Evolutionary conservation across 2,113 vertebrate genomes (phyloP).

Genomic region (Dryoscopus gambensis): DNA sequence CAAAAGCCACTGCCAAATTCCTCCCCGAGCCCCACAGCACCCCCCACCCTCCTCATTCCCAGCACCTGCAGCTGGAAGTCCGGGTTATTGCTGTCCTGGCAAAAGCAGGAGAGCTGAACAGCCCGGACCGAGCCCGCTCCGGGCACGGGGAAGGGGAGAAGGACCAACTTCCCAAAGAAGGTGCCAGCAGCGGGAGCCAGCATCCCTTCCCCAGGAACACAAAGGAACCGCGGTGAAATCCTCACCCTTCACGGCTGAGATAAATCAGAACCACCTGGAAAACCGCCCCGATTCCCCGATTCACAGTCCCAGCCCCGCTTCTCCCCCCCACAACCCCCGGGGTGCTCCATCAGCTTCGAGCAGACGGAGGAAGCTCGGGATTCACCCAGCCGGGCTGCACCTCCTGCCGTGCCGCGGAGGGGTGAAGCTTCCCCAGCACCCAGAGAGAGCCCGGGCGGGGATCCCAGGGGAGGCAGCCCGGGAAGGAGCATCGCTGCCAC

Average conservation of each 20-base stretch:
- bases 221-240: neutral
- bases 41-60: rapidly evolving
- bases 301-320: neutral
- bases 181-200: rapidly evolving
- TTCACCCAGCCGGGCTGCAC: neutral
- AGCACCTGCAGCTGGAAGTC: neutral
- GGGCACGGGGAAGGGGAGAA: neutral
- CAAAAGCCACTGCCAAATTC: neutral
- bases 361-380: neutral
- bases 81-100: rapidly evolving
- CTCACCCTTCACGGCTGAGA: neutral
- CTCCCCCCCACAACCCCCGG: neutral
- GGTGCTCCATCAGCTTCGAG: neutral
- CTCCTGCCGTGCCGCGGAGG: neutral
- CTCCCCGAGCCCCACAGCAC: rapidly evolving
- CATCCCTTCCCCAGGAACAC: neutral
- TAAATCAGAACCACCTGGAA: neutral
- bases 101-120: neutral
- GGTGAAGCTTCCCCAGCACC: rapidly evolving
- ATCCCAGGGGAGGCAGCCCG: too few relatives aligned
- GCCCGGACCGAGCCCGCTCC: rapidly evolving
- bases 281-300: neutral
- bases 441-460: neutral
- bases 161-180: neutral
- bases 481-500: neutral